Percentiles rank a stretch among this genome's conserved stretches.
phyloP scores from a whole-genome alignment of 2,888 invertebrate genomes.

The Andrena dorsata region DNA sequence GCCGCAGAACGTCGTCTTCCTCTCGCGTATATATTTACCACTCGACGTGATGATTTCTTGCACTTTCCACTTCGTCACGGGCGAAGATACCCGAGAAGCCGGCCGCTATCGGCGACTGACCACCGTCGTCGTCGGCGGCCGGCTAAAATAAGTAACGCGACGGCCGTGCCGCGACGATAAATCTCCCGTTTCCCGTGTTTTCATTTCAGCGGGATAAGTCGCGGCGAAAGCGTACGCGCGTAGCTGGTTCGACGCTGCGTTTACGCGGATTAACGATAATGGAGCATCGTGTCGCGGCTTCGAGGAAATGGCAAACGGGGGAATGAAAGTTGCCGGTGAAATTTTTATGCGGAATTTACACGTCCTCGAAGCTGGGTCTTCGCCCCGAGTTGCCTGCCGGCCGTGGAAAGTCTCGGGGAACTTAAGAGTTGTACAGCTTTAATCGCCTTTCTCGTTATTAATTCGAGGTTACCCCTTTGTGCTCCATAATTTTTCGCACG shows the following conservation, averaged over 20 bases:
- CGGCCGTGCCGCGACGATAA: conserved; percentile 4
- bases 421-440: conserved; percentile 16
- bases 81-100: neutral
- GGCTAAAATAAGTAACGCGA: conserved; percentile 8
- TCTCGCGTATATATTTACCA: neutral
- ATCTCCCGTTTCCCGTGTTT: conserved; percentile 20
- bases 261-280: conserved; percentile 37
- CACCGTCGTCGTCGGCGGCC: neutral
- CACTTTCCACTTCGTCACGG: neutral
- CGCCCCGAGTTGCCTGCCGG: conserved; percentile 6
- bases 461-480: conserved; percentile 3
- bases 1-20: neutral
- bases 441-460: conserved; percentile 1
- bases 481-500: neutral
- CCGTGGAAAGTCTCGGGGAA: conserved; percentile 4
- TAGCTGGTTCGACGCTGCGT: conserved; percentile 3
- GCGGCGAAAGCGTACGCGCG: conserved; percentile 6
- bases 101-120: conserved; percentile 3
- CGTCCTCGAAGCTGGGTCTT: conserved; percentile 3
- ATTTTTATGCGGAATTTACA: conserved; percentile 29
- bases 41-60: conserved; percentile 10
- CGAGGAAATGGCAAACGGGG: neutral
- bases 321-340: conserved; percentile 15
- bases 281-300: conserved; percentile 18
- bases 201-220: conserved; percentile 27